These are phyloP conservation scores for Stichodactyla helianthus DNA, from an alignment of 64 coral and sea anemone genomes.

Conservation along the genomic window DNA sequence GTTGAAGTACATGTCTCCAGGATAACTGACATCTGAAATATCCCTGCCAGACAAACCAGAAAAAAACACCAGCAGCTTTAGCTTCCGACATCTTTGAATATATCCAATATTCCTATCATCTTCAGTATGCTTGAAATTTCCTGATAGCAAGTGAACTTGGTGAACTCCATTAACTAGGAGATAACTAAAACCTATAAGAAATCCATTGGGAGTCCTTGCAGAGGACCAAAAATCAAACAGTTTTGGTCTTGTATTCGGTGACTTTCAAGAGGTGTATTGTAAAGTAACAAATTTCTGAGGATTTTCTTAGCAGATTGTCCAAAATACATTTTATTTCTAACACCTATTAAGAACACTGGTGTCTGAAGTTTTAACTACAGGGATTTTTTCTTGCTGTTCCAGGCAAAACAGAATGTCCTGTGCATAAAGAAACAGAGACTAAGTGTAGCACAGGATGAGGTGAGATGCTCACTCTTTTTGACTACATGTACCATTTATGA, in stretches of 20 bases:
- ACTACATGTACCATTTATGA: background rate
- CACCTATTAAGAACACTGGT: background rate
- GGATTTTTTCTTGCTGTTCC: background rate
- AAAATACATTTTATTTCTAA: background rate
- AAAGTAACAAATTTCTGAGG: too few relatives aligned
- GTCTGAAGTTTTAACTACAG: background rate
- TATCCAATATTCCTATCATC: conserved; percentile 4
- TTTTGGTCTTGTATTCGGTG: background rate
- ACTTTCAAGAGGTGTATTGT: background rate
- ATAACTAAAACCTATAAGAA: background rate
- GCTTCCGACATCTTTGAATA: background rate
- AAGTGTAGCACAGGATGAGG: conserved; percentile 76
- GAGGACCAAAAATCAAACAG: background rate
- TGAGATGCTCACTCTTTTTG: background rate
- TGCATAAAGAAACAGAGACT: conserved; percentile 73
- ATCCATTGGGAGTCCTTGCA: background rate
- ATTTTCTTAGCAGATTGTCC: background rate
- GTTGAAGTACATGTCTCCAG: background rate
- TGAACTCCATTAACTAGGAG: background rate
- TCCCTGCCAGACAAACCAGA: background rate
- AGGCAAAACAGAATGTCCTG: conserved; percentile 80
- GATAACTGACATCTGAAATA: background rate
- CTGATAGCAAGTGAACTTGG: conserved; percentile 23
- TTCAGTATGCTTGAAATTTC: conserved; percentile 36
- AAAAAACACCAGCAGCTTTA: background rate